Evolutionary conservation across 2,888 invertebrate genomes (phyloP).

Genomic region (Polyploca ridens): DNA sequence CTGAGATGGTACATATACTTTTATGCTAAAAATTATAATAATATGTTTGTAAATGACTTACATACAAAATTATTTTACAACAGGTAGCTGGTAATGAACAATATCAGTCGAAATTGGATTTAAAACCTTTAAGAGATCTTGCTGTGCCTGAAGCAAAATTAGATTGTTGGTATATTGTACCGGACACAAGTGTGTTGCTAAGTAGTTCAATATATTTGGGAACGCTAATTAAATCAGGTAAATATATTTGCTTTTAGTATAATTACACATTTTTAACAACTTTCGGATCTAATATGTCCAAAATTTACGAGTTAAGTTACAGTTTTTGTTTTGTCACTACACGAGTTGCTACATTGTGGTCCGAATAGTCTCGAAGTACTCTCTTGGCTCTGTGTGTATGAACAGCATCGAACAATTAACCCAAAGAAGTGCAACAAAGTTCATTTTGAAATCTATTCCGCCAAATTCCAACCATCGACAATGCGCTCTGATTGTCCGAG

Average conservation of each 20-base stretch:
- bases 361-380: too few species aligned
- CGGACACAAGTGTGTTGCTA: conserved; percentile 57
- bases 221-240: conserved; percentile 60
- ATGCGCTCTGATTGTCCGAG: too few species aligned
- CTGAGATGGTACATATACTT: not conserved
- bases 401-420: too few species aligned
- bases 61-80: not conserved
- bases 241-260: conserved; percentile 14
- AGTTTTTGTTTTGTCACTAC: too few species aligned
- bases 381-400: too few species aligned
- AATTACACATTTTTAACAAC: not conserved
- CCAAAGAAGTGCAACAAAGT: too few species aligned
- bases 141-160: conserved; percentile 32
- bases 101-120: conserved; percentile 33
- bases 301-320: too few species aligned
- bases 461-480: too few species aligned
- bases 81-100: not conserved
- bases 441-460: too few species aligned
- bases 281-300: not conserved
- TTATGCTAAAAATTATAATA: too few species aligned
- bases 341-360: too few species aligned
- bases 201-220: conserved; percentile 55
- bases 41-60: too few species aligned
- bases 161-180: conserved; percentile 61
- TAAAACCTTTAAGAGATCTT: conserved; percentile 46